These are phyloP conservation scores for Formica aserva DNA, from an alignment of 2,888 invertebrate genomes.

Conservation along the genomic window DNA sequence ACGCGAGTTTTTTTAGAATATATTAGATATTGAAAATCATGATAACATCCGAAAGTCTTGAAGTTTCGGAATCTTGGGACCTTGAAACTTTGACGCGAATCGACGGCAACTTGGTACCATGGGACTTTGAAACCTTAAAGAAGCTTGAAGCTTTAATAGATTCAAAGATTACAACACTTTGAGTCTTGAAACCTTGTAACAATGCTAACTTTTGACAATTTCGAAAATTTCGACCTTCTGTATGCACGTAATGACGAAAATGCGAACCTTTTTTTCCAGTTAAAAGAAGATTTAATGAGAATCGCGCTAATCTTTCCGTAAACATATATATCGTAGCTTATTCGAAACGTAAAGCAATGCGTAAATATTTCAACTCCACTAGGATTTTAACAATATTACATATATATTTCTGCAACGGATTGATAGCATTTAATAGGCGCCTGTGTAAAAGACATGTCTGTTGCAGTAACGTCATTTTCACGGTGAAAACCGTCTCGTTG, in stretches of 20 bases:
- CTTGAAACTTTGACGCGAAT: slow-evolving; percentile 16
- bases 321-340: background rate
- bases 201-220: background rate
- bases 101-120: background rate
- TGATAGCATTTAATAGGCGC: slow-evolving; percentile 4
- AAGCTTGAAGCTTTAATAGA: background rate
- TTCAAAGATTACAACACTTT: slow-evolving; percentile 25
- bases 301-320: background rate
- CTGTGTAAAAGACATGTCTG: slow-evolving; percentile 1
- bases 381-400: background rate
- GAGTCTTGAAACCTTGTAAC: background rate
- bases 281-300: slow-evolving; percentile 1
- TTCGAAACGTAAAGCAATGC: background rate
- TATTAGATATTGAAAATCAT: slow-evolving; percentile 1
- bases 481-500: slow-evolving; percentile 13
- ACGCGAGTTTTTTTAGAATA: background rate
- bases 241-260: background rate
- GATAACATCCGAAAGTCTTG: background rate
- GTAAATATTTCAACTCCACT: background rate
- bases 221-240: background rate
- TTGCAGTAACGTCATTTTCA: slow-evolving; percentile 30
- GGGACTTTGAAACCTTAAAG: background rate
- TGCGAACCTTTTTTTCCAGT: background rate
- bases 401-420: slow-evolving; percentile 11
- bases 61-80: slow-evolving; percentile 2